Base-by-base conservation (phyloP, 2,113 vertebrate genomes). In the Thryonomys swinderianus region DNA sequence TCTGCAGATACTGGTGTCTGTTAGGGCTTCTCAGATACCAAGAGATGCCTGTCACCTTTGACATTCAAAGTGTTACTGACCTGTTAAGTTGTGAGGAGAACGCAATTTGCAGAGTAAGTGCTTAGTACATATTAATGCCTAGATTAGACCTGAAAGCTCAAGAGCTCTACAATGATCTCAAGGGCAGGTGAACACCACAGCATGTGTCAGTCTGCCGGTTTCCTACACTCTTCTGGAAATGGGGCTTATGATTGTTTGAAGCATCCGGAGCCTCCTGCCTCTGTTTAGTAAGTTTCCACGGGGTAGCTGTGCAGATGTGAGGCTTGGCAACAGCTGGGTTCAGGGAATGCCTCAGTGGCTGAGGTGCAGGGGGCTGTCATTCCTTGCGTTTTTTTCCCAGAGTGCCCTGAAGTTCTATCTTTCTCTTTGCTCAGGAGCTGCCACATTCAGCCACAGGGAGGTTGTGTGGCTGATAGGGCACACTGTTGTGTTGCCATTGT, bases 191-290 rank as follows among this genome's bases (percentile, higher is more conserved):
- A 42, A 53, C 1, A 12, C 64, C 45, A 14, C 10, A 4, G 6
- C 21, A 0, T 34, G 57, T 64, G 8, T 57, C 25, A 0, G 0
- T 53, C 30, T 0, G 14, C 57, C 32, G 0, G 62, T 53, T 51
- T 37, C 53, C 79, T 40, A 0, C 0, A 13, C 8, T 2, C 32
- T 25, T 34, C 57, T 45, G 0, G 0, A 78, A 83, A 66, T 0
- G 2, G 34, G 57, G 59, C 21, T 0, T 69, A 25, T 0, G 1
- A 30, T 62, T 83, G 13, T 7, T 10, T 61, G 14, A 7, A 82
- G 40, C n/a, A 14, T 7, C 34, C 17, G 0, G 53, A n/a, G 27
- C 13, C 59, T 5, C 2, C 42, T 11, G 3, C 2, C 59, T 81
- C 18, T 57, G 82, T 32, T 30, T 32, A 1, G 21, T 37, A 84